Evolutionary conservation across 1,140 invertebrate genomes (phyloP).

Genomic region (Diploscapter pachys): DNA sequence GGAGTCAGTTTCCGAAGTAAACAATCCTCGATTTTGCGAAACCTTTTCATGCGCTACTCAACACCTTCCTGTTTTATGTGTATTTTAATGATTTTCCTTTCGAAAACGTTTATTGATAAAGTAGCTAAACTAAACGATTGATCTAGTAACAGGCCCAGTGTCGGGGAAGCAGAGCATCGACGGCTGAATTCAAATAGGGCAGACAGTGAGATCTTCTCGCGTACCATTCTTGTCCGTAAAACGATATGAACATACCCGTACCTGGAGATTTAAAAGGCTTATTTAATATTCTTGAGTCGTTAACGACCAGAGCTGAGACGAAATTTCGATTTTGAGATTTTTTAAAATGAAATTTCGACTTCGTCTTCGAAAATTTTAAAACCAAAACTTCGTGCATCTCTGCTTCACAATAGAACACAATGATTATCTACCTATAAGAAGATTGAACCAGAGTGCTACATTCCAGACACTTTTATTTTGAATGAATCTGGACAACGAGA

Average conservation of each 20-base stretch:
- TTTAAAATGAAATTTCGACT: neutral
- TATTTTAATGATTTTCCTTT: too few relatives aligned
- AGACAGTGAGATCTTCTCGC: conserved; percentile 45
- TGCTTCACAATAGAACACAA: neutral
- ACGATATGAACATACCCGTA: conserved; percentile 54
- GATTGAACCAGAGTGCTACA: conserved; percentile 54
- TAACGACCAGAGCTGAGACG: neutral
- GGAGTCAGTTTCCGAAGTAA: too few relatives aligned
- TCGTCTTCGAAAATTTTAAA: neutral
- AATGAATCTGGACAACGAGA: conserved; percentile 53
- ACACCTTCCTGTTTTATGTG: too few relatives aligned
- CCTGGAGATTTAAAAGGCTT: conserved; percentile 27
- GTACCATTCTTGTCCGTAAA: conserved; percentile 56
- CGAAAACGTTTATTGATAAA: too few relatives aligned
- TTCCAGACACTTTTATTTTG: conserved; percentile 48
- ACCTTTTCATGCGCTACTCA: too few relatives aligned
- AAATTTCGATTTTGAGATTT: neutral
- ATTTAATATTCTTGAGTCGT: too few relatives aligned
- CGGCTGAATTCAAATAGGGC: conserved; percentile 25
- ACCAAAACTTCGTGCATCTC: neutral
- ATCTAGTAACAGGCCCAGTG: conserved; percentile 26
- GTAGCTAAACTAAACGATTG: too few relatives aligned
- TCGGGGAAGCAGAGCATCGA: conserved; percentile 32
- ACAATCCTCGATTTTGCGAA: too few relatives aligned
- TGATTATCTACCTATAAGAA: conserved; percentile 47